Percentiles rank a stretch among this genome's conserved stretches.
These are phyloP conservation scores for Troilus luridus DNA, from an alignment of 2,888 invertebrate genomes.

Conservation along the genomic window DNA sequence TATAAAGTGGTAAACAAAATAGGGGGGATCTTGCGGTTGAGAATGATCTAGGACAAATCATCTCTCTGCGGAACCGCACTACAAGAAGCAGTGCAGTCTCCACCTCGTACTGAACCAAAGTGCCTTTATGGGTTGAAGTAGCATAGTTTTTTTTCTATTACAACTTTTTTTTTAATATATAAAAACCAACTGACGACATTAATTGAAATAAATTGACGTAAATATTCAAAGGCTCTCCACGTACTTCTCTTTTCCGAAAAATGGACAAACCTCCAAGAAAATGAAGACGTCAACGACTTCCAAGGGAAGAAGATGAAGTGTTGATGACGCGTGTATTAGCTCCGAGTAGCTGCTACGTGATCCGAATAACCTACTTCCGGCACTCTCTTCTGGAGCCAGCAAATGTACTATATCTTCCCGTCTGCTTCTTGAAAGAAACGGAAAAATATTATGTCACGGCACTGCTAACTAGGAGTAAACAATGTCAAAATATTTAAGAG, in stretches of 20 bases:
- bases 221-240: too few species aligned
- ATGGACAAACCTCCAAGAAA: background rate
- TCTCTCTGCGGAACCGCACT: too few species aligned
- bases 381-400: background rate
- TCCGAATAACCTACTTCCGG: background rate
- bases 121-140: too few species aligned
- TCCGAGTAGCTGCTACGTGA: background rate
- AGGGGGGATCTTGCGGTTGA: too few species aligned
- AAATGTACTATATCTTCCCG: background rate
- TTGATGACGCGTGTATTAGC: slow-evolving; percentile 4
- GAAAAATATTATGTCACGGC: background rate
- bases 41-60: too few species aligned
- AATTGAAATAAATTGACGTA: too few species aligned
- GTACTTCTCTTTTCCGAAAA: background rate
- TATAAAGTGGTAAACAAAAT: too few species aligned
- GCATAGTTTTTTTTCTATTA: too few species aligned
- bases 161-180: too few species aligned
- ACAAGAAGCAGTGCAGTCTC: too few species aligned
- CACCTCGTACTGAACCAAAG: too few species aligned
- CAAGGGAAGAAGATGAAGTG: background rate
- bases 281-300: background rate
- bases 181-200: too few species aligned
- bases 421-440: background rate
- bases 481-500: background rate
- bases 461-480: background rate